A percentile compares a stretch with the other conserved stretches of the same genome.
Evolutionary conservation across 2,888 invertebrate species (phyloP).

Genomic region (Bellardia pandia): DNA sequence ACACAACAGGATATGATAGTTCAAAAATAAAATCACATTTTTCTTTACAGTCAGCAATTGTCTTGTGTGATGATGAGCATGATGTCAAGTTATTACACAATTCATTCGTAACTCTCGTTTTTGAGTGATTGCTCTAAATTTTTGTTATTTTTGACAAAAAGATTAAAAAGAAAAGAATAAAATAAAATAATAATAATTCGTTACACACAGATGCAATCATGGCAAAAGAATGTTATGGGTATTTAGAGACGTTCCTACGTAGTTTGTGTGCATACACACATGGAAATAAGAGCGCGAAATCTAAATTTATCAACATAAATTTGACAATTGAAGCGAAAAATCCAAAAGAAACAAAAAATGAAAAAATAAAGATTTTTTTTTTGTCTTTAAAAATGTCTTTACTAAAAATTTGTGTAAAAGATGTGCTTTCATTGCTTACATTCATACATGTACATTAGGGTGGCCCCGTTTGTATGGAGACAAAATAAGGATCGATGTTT

Average conservation of each 20-base stretch:
- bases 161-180: not conserved
- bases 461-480: too few relatives aligned
- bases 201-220: conserved; percentile 39
- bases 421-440: conserved; percentile 22
- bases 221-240: not conserved
- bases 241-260: not conserved
- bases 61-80: conserved; percentile 13
- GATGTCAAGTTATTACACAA: conserved; percentile 12
- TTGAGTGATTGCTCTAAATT: conserved; percentile 53
- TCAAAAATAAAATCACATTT: not conserved
- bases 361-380: too few relatives aligned
- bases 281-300: conserved; percentile 26
- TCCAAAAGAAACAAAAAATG: not conserved
- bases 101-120: not conserved
- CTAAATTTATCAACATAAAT: conserved; percentile 39
- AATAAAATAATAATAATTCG: conserved; percentile 37
- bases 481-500: too few relatives aligned
- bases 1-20: conserved; percentile 28
- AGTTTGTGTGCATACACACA: not conserved
- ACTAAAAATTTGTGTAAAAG: conserved; percentile 25
- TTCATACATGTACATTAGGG: not conserved
- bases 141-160: conserved; percentile 37
- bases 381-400: not conserved
- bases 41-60: not conserved
- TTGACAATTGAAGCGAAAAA: conserved; percentile 38